phyloP scores from a whole-genome alignment of 2,113 vertebrate species.

The Gavialis gangeticus region DNA sequence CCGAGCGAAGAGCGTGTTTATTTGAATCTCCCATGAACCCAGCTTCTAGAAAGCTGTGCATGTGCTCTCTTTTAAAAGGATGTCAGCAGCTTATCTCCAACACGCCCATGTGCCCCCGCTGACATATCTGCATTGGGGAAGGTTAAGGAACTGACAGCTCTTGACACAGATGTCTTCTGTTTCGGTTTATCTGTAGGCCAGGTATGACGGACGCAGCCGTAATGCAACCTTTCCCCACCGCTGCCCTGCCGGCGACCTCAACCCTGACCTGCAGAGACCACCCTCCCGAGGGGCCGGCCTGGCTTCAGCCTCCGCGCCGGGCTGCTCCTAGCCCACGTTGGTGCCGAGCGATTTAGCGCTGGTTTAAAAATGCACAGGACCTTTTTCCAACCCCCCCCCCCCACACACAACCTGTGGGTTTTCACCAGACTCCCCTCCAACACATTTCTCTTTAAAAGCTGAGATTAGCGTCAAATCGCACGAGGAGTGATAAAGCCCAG shows the following conservation, averaged over 20 bases:
- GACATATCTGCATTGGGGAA: neutral
- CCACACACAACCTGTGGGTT: slow-evolving; percentile 9
- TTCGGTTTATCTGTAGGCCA: slow-evolving; percentile 41
- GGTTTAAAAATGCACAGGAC: neutral
- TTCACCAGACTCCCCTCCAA: neutral
- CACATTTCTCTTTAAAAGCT: slow-evolving; percentile 68
- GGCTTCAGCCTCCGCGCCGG: fast-evolving
- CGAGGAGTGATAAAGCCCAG: neutral
- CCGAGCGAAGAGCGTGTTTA: neutral
- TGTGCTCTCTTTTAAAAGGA: neutral
- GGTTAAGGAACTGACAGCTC: neutral
- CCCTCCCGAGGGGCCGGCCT: neutral
- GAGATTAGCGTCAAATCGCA: slow-evolving; percentile 50
- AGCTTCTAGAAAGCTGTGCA: neutral
- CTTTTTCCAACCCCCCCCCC: neutral
- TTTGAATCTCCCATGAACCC: neutral
- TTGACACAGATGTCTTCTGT: neutral
- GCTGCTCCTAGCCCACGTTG: neutral
- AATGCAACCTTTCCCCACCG: neutral
- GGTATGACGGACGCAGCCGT: neutral
- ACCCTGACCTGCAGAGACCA: slow-evolving; percentile 56
- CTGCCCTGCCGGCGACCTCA: slow-evolving; percentile 52
- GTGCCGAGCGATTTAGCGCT: neutral
- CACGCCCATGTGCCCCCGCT: neutral
- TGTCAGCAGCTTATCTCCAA: slow-evolving; percentile 28